Evolutionary conservation across 2,113 vertebrate genomes (phyloP).

Genomic region (Archilochus colubris): DNA sequence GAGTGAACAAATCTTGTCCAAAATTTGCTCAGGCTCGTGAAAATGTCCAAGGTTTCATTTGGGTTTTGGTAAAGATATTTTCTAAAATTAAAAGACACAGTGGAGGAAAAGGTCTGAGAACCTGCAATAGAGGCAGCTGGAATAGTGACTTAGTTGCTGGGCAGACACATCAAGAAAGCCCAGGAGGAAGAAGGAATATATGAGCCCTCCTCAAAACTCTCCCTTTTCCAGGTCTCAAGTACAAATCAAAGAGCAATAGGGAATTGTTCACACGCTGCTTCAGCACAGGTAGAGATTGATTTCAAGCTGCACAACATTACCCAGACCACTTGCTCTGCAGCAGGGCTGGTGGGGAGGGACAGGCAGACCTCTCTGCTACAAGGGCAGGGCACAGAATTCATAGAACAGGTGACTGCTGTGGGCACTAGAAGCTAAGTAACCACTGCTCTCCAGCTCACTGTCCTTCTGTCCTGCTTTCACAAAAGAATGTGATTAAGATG

Average conservation of each 20-base stretch:
- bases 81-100: background rate
- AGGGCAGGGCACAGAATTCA: background rate
- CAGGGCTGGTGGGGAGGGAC: background rate
- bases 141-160: background rate
- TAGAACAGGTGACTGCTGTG: fast-evolving
- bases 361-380: background rate
- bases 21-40: background rate
- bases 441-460: background rate
- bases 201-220: conserved; percentile 34
- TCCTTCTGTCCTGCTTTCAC: background rate
- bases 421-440: background rate
- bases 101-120: background rate
- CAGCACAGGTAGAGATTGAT: background rate
- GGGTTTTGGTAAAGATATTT: background rate
- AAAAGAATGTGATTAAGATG: conserved; percentile 41
- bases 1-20: background rate
- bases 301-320: background rate
- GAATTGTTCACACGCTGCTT: background rate
- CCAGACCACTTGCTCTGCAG: background rate
- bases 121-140: background rate
- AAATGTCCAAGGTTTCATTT: background rate
- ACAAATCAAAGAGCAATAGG: conserved; percentile 5
- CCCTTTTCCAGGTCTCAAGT: background rate
- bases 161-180: background rate
- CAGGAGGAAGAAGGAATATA: background rate